Evolutionary conservation across 2,797 vertebrate species (phyloP).

Genomic region (Pteronotus mesoamericanus): DNA sequence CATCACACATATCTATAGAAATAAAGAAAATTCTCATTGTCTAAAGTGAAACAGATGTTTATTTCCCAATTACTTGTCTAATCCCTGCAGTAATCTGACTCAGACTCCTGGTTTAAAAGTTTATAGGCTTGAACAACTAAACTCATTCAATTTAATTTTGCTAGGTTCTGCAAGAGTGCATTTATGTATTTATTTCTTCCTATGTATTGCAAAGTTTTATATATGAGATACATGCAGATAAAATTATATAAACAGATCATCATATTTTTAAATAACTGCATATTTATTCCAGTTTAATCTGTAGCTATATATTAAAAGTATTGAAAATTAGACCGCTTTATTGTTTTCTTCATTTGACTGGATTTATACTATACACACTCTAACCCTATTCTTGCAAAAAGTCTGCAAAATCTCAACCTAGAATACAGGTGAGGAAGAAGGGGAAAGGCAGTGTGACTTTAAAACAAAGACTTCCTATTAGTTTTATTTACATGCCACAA

Average conservation of each 20-base stretch:
- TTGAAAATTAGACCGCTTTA: background rate
- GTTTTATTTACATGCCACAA: constrained; percentile 46
- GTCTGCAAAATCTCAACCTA: background rate
- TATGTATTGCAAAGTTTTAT: background rate
- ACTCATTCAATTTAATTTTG: background rate
- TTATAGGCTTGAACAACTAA: background rate
- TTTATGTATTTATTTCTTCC: background rate
- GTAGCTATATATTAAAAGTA: background rate
- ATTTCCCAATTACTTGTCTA: background rate
- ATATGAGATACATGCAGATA: background rate
- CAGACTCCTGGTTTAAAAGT: background rate
- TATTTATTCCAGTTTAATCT: background rate
- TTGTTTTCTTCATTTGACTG: background rate
- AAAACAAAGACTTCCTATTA: constrained; percentile 24
- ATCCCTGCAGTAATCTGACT: background rate
- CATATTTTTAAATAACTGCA: constrained; percentile 27
- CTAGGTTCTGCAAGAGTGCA: background rate
- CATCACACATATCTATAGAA: background rate
- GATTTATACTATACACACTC: background rate
- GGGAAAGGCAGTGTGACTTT: background rate
- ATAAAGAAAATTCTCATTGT: background rate
- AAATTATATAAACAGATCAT: background rate
- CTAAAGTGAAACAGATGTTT: background rate
- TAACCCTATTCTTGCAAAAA: background rate
- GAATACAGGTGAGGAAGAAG: background rate